Evolutionary conservation across 2,797 vertebrate species (phyloP).

Genomic region (Chloroceryle amazona): DNA sequence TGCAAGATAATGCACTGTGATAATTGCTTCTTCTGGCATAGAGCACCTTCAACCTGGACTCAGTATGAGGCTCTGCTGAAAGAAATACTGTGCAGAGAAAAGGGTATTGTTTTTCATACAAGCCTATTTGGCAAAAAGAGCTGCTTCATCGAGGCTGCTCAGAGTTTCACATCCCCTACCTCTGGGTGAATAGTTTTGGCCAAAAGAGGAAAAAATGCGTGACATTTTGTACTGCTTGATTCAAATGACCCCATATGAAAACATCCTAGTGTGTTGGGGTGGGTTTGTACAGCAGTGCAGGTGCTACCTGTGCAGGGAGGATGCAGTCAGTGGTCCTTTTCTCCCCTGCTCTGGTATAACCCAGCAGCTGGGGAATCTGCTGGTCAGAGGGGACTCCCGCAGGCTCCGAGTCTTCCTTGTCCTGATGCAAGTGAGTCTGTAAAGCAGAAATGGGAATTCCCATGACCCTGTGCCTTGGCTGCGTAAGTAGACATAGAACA

Average conservation of each 20-base stretch:
- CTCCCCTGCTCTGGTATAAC: not conserved
- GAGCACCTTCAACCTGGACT: not conserved
- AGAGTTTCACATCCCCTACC: not conserved
- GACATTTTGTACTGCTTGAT: not conserved
- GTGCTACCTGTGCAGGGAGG: not conserved
- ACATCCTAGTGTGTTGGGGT: not conserved
- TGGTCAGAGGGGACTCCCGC: accelerated
- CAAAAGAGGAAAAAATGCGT: not conserved
- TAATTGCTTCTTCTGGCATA: not conserved
- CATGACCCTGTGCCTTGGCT: not conserved
- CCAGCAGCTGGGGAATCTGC: not conserved
- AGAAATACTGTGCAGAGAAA: not conserved
- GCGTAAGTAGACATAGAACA: not conserved
- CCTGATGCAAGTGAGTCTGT: not conserved
- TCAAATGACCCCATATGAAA: not conserved
- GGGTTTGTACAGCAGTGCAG: not conserved
- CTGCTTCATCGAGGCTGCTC: not conserved
- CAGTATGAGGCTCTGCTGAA: not conserved
- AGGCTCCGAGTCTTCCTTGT: not conserved
- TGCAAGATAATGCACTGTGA: not conserved
- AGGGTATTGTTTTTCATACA: not conserved
- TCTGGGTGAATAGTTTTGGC: not conserved
- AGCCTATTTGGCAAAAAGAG: not conserved
- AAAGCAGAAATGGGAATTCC: not conserved
- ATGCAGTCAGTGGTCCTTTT: not conserved